Evolutionary conservation across 2,797 vertebrate genomes (phyloP).

Genomic region (Parotocinclus haroldoi): DNA sequence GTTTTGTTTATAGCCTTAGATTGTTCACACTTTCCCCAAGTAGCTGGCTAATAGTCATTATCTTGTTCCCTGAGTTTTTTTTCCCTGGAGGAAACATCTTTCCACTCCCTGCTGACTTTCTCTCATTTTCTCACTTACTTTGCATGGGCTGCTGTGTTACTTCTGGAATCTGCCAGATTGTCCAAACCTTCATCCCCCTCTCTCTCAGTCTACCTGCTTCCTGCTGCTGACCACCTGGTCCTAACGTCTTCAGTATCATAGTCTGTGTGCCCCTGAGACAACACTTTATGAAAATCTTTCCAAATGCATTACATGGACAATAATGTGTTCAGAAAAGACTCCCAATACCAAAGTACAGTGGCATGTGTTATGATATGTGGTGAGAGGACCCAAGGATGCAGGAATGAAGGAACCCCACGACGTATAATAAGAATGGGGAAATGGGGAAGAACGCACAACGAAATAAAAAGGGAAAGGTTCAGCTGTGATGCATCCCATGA

Average conservation of each 20-base stretch:
- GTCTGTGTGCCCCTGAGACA: too few relatives aligned
- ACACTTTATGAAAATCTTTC: too few relatives aligned
- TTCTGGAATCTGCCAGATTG: slow-evolving; percentile 3
- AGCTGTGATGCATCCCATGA: too few relatives aligned
- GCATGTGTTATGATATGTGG: too few relatives aligned
- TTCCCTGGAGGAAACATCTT: slow-evolving; percentile 15
- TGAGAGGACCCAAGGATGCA: too few relatives aligned
- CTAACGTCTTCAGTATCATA: background rate
- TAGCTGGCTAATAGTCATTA: slow-evolving; percentile 24
- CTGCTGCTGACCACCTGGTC: slow-evolving; percentile 31
- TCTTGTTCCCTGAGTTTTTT: slow-evolving; percentile 8
- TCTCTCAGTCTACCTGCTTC: slow-evolving; percentile 10
- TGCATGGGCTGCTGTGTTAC: slow-evolving; percentile 11
- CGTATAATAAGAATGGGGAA: too few relatives aligned
- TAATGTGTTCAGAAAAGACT: too few relatives aligned
- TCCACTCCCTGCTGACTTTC: slow-evolving; percentile 27
- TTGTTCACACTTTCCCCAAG: slow-evolving; percentile 7
- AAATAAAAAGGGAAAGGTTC: too few relatives aligned
- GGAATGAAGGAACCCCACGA: too few relatives aligned
- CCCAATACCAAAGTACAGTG: too few relatives aligned
- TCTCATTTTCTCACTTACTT: slow-evolving; percentile 11
- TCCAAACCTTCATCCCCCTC: background rate
- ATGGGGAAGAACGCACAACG: too few relatives aligned
- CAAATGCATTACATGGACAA: too few relatives aligned
- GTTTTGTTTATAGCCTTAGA: slow-evolving; percentile 20